Evolutionary conservation across 2,797 vertebrate genomes (phyloP), one percentile per base, ranked within the genome.

Genomic region (Scomberomorus guttatus): DNA sequence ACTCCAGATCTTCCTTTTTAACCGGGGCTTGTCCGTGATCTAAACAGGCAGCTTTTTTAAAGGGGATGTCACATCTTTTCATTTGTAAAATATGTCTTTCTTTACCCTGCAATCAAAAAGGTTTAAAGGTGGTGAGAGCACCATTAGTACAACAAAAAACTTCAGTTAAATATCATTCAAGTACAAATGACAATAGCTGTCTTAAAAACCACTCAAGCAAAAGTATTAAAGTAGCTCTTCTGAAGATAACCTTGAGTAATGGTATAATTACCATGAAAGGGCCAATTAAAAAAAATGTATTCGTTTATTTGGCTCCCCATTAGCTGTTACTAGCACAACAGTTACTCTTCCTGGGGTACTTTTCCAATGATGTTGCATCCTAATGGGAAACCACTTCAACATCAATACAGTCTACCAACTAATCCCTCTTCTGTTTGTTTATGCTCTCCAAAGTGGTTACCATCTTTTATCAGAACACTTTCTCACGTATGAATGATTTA

Each of bases 211-310:
- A 34, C 13, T 67, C 2, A 34, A 77, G 62, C 42, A 10, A 0
- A 79, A 68, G 44, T 62, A 54, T 82, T 20, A 34, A 78, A 59
- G 9, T 37, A 63, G 34, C 10, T 60, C 57, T 51, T 76, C 14
- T 56, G 60, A 73, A 29, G 44, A 63, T 80, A 44, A 75, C 29
- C 32, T 22, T 29, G 37, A 70, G 17, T 61, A 32, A 73, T 61
- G 37, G 52, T 59, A 22, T 58, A 54, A 80, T 82, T 63, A 56
- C 27, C 9, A 25, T 71, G 59, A 77, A 70, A 65, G 44, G 44
- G 7, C 12, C 46, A 18, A 20, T 50, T 20, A 50, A 50, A 50
- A 48, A 48, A 50, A 50, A 50, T 18, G 18, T 2, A 50, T 50
- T 50, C 46, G n/a, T 50, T 50, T 50, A 50, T 50, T 50, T 50